phyloP scores from a whole-genome alignment of 2,113 vertebrate genomes.

The Agapornis roseicollis region DNA sequence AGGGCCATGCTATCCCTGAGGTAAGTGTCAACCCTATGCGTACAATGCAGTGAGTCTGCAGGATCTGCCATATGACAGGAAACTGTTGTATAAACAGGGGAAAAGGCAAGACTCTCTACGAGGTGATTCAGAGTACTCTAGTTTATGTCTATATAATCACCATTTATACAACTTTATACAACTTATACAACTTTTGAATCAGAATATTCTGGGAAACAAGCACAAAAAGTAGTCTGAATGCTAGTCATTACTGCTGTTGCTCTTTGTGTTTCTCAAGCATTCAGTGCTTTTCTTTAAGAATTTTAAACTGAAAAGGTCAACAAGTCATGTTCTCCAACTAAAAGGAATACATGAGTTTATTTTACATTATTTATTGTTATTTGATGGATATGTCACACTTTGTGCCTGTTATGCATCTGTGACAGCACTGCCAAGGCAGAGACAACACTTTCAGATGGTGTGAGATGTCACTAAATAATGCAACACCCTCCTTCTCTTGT shows the following conservation, averaged over 20 bases:
- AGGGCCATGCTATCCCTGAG: rapidly evolving
- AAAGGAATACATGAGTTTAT: background rate
- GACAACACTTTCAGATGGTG: background rate
- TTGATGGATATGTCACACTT: background rate
- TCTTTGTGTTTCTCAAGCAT: background rate
- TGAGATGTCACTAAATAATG: background rate
- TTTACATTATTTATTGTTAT: background rate
- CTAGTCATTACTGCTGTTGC: background rate
- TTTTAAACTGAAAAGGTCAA: background rate
- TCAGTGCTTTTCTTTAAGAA: background rate
- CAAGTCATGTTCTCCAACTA: background rate
- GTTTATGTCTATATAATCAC: background rate
- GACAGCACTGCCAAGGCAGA: background rate
- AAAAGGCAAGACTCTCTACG: background rate
- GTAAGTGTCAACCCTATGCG: background rate
- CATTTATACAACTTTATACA: background rate
- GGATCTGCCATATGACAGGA: background rate
- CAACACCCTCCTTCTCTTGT: background rate
- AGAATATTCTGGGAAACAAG: background rate
- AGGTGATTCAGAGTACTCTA: background rate
- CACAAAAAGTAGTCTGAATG: background rate
- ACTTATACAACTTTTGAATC: background rate
- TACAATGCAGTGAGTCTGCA: background rate
- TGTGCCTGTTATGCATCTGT: background rate
- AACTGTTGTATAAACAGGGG: rapidly evolving